Evolutionary conservation across 2,113 vertebrate genomes (phyloP), one percentile per base, ranked within the genome.

Genomic region (Morone saxatilis): DNA sequence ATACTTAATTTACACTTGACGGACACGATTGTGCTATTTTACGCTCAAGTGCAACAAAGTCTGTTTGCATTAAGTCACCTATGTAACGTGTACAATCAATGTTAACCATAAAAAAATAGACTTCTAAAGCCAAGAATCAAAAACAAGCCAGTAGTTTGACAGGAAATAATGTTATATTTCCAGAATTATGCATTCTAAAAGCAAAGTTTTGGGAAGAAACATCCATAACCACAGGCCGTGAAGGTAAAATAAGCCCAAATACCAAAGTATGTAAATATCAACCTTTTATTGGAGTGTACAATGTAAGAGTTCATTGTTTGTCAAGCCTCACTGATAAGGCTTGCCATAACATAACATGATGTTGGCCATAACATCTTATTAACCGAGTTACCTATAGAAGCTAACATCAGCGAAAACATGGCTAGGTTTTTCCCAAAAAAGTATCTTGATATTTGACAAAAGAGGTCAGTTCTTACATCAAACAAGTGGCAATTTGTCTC

Each of bases 221-320:
- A 48, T 14, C 20, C 10, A 47, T 17, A 36, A 2, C n/a, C 4
- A 20, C 22, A 68, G 53, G 9, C 14, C 40, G 17, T 38, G 19
- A 53, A 40, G 5, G 16, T 19, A 60, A 74, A 83, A 63, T 14
- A 75, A 41, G 50, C 40, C 40, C 41, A 69, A 80, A 77, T 45
- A 48, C 31, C 43, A 67, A 75, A 20, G 11, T 81, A 81, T 79
- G 83, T 92, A 93, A 92, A 94, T 93, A 91, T 92, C 87, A 92
- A 89, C 94, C 85, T 83, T 96, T 89, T 93, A 96, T 92, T 96
- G 91, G 75, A 93, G 93, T 93, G 86, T 92, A 94, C 91, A 92
- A 83, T 92, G 94, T 94, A 89, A 84, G 82, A 90, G 87, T 86
- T 82, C 91, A 88, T 83, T 87, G 88, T 84, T 88, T 92, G 90